These are phyloP conservation scores for Gisinianus flammeolus DNA, from an alignment of 2,888 invertebrate genomes.

Conservation along the genomic window DNA sequence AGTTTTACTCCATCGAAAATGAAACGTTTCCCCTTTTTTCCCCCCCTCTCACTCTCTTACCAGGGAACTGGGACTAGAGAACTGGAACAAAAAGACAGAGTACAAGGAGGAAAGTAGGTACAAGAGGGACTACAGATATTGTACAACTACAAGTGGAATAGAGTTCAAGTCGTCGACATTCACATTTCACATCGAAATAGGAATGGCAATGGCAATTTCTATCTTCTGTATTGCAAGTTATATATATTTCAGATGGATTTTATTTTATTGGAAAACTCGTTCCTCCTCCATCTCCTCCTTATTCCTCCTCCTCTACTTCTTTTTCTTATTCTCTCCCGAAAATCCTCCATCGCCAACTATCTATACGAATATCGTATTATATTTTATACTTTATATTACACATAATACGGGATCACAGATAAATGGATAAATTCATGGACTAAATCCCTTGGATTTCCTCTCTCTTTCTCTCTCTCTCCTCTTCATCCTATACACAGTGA, in stretches of 20 bases:
- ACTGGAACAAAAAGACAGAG: neutral
- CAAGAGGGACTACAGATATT: neutral
- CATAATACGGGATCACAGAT: neutral
- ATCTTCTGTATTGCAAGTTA: neutral
- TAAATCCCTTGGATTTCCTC: slow-evolving; percentile 3
- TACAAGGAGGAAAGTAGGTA: neutral
- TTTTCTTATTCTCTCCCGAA: neutral
- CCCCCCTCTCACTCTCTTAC: neutral
- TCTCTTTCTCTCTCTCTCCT: neutral
- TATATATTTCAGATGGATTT: neutral
- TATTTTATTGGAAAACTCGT: neutral
- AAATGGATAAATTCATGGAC: slow-evolving; percentile 11
- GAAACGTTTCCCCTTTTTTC: neutral
- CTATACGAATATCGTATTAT: neutral
- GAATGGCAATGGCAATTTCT: neutral
- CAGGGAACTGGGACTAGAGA: neutral
- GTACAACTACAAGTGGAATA: neutral
- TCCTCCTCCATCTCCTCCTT: neutral
- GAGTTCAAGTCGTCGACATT: neutral
- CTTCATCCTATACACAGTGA: neutral
- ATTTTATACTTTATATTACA: neutral
- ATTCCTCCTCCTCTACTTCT: neutral
- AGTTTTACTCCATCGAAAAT: neutral
- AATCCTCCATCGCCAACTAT: neutral
- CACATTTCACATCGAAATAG: neutral